Evolutionary conservation across 2,888 invertebrate species (phyloP).

Genomic region (Leptopterna dolabrata): DNA sequence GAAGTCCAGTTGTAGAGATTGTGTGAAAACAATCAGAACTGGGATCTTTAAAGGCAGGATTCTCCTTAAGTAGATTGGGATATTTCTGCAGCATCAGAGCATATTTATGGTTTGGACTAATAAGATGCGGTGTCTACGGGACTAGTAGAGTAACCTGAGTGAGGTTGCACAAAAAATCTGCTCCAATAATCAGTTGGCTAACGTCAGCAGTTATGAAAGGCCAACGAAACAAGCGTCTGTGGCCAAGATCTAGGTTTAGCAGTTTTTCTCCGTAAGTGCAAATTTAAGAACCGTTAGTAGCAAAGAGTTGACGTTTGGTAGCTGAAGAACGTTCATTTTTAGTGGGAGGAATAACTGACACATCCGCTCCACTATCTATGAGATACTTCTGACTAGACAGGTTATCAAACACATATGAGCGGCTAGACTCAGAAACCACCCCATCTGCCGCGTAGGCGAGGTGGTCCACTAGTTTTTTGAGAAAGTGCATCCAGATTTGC

Average conservation of each 20-base stretch:
- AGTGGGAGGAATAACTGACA: conserved; percentile 34
- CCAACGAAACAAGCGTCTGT: conserved; percentile 16
- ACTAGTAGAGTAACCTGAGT: background rate
- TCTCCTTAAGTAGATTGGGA: conserved; percentile 10
- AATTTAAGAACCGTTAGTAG: conserved; percentile 13
- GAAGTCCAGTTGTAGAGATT: conserved; percentile 56
- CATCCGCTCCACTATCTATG: conserved; percentile 55
- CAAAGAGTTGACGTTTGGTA: background rate
- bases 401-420: conserved; percentile 3
- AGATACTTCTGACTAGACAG: conserved; percentile 34
- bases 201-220: conserved; percentile 27
- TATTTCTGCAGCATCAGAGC: conserved; percentile 63
- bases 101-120: conserved; percentile 62
- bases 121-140: conserved; percentile 64
- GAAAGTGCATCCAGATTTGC: background rate
- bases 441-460: background rate
- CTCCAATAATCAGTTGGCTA: background rate
- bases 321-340: background rate
- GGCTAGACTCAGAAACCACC: background rate
- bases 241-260: background rate
- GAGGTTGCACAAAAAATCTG: background rate
- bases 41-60: background rate
- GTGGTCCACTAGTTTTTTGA: conserved; percentile 39
- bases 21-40: background rate
- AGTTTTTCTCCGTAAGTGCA: background rate